A percentile compares a stretch with the other conserved stretches of the same genome.
Evolutionary conservation across 1,140 invertebrate genomes (phyloP).

Genomic region (Sycophaga agraensis): DNA sequence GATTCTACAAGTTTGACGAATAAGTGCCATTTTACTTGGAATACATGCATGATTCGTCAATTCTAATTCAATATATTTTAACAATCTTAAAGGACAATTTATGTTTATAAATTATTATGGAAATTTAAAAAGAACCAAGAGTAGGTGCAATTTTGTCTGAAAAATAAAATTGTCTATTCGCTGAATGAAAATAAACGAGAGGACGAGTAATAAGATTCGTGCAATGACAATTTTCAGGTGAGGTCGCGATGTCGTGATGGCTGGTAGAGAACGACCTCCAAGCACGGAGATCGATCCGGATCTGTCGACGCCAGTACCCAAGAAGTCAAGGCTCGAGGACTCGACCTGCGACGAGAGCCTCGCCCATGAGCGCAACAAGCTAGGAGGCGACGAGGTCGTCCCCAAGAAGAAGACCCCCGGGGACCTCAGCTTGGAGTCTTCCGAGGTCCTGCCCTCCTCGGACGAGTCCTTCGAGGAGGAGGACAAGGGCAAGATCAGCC

Average conservation of each 20-base stretch:
- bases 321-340: constrained; percentile 32
- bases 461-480: constrained; percentile 26
- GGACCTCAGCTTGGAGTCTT: constrained; percentile 3
- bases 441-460: constrained; percentile 24
- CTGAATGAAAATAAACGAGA: no score
- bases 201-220: no score
- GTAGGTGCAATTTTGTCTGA: no score
- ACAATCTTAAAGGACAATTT: no score
- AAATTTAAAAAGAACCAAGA: no score
- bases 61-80: no score
- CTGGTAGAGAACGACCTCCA: constrained; percentile 43
- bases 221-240: constrained; percentile 35
- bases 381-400: not conserved
- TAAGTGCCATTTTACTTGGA: no score
- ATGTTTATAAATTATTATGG: no score
- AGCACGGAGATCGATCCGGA: constrained; percentile 43
- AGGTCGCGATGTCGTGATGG: constrained; percentile 49
- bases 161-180: no score
- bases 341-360: not conserved
- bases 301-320: constrained; percentile 33
- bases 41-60: no score
- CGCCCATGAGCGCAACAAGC: no score
- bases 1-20: no score
- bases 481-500: not conserved
- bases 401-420: not conserved